Evolutionary conservation across 1,140 invertebrate species (phyloP).

Genomic region (Elymnias hypermnestra): DNA sequence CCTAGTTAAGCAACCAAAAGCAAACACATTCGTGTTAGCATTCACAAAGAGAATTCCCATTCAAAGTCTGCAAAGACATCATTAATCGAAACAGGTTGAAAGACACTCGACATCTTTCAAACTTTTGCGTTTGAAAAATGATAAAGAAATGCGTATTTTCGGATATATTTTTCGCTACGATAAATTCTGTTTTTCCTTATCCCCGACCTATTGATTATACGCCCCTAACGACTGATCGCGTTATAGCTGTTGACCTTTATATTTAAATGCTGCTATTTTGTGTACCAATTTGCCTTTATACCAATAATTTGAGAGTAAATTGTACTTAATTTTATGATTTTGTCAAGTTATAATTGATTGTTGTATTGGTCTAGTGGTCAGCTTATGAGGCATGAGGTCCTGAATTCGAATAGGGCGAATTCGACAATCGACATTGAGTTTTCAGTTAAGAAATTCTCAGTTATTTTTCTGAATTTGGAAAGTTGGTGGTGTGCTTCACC

Average conservation of each 20-base stretch:
- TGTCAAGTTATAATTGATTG: not conserved
- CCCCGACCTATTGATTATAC: slow-evolving; percentile 1
- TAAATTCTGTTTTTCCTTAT: not conserved
- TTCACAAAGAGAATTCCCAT: slow-evolving; percentile 5
- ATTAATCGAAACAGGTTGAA: slow-evolving; percentile 8
- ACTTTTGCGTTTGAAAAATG: slow-evolving; percentile 4
- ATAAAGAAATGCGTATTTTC: not conserved
- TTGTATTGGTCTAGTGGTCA: too few species aligned
- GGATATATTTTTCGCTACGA: not conserved
- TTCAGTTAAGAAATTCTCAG: too few species aligned
- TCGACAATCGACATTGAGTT: too few species aligned
- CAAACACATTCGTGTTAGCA: slow-evolving; percentile 3
- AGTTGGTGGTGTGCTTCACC: too few species aligned
- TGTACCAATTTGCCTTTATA: slow-evolving; percentile 2
- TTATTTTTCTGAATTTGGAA: too few species aligned
- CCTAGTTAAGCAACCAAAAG: slow-evolving; percentile 1
- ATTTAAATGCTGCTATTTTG: not conserved
- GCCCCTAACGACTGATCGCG: slow-evolving; percentile 2
- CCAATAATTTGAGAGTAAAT: too few species aligned
- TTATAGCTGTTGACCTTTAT: slow-evolving; percentile 1
- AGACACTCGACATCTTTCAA: slow-evolving; percentile 3
- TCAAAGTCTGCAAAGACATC: slow-evolving; percentile 4
- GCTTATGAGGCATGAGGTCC: too few species aligned
- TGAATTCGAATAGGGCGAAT: too few species aligned
- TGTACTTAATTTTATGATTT: too few species aligned